Conservation (phyloP, 2,888 invertebrate species). For the Volucella inanis region DNA sequence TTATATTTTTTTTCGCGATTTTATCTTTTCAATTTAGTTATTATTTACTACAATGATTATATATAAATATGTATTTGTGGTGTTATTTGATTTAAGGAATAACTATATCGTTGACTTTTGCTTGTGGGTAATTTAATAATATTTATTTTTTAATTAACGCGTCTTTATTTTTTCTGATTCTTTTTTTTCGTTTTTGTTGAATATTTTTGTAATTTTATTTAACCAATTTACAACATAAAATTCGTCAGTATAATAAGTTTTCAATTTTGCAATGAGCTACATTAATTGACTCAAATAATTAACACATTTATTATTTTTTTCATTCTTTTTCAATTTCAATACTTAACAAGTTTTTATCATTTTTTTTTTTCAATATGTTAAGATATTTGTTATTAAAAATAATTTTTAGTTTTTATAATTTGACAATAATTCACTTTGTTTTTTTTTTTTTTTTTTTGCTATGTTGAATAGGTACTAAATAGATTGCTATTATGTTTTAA, state of each 20-base stretch:
- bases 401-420: constrained; percentile 30
- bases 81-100: constrained; percentile 23
- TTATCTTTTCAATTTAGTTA: constrained; percentile 7
- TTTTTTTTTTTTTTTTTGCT: constrained; percentile 24
- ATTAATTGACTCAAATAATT: constrained; percentile 71
- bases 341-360: constrained; percentile 44
- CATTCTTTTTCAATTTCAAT: constrained; percentile 47
- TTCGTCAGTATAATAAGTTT: neutral
- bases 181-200: constrained; percentile 27
- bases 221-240: constrained; percentile 21
- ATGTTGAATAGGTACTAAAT: constrained; percentile 43
- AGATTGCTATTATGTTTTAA: constrained; percentile 38
- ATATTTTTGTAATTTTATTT: constrained; percentile 26
- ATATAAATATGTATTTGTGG: constrained; percentile 31
- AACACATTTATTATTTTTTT: constrained; percentile 53
- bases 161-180: neutral
- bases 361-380: constrained; percentile 16
- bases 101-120: constrained; percentile 61
- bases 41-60: constrained; percentile 33
- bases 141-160: neutral
- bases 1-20: neutral
- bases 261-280: constrained; percentile 35
- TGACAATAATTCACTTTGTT: constrained; percentile 37
- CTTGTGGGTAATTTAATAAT: constrained; percentile 23
- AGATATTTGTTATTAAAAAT: neutral